A percentile compares a stretch with the other conserved stretches of the same genome.
These are phyloP conservation scores for Micromesistius poutassou DNA, from an alignment of 2,797 vertebrate species.

Conservation along the genomic window DNA sequence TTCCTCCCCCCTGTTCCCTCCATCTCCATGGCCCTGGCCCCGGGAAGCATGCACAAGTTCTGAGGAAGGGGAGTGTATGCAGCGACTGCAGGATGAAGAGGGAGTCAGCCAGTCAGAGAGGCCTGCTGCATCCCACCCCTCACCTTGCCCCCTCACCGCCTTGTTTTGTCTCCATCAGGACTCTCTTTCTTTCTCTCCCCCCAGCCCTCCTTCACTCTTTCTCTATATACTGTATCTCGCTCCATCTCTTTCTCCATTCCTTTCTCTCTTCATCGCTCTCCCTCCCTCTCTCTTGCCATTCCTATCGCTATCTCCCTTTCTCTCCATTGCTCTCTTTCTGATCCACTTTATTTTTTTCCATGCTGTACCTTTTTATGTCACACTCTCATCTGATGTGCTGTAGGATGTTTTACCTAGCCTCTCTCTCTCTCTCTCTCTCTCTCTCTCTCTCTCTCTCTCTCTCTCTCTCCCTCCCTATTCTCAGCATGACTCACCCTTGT, in stretches of 20 bases:
- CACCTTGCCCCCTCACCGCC: no score
- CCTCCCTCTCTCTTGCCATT: conserved; percentile 14
- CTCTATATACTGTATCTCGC: conserved; percentile 23
- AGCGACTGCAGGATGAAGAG: conserved; percentile 42
- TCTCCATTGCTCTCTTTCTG: no score
- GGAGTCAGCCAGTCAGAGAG: conserved; percentile 10
- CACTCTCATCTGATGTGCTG: no score
- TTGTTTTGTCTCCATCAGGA: no score
- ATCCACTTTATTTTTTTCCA: neutral
- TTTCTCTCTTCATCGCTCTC: conserved; percentile 21
- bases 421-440: conserved; percentile 2
- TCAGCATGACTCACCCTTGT: conserved; percentile 35
- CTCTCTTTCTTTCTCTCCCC: no score
- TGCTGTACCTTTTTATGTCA: no score
- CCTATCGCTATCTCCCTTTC: neutral
- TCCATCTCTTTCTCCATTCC: neutral
- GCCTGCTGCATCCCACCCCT: conserved; percentile 14
- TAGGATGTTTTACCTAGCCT: no score
- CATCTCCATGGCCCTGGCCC: conserved; percentile 28
- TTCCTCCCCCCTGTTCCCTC: conserved; percentile 25
- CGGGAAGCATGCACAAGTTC: conserved; percentile 60
- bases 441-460: neutral
- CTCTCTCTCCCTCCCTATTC: neutral
- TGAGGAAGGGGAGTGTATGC: conserved; percentile 47
- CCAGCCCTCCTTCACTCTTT: neutral